Conservation (phyloP, 2,113 vertebrate species). For the Paracanthobrama guichenoti region DNA sequence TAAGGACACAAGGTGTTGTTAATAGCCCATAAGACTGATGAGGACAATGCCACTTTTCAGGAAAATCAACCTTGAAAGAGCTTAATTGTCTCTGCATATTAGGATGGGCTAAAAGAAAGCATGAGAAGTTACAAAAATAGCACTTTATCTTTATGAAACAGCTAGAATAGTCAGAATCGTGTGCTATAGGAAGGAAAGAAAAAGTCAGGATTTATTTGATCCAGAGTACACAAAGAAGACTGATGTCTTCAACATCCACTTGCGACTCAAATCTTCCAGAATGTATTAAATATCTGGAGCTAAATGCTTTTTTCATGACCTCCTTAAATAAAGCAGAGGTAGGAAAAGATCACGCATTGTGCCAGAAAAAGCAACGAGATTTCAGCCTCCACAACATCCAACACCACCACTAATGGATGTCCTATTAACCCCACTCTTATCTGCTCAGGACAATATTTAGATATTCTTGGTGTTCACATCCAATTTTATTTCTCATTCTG, state of each 20-base stretch:
- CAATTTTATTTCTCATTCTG: slow-evolving; percentile 32
- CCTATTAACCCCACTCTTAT: slow-evolving; percentile 29
- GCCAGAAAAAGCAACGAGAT: slow-evolving; percentile 26
- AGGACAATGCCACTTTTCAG: not conserved
- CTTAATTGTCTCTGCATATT: not conserved
- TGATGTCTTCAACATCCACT: not conserved
- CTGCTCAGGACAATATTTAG: slow-evolving; percentile 43
- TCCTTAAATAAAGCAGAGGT: slow-evolving; percentile 11
- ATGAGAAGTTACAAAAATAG: not conserved
- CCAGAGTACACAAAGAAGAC: not conserved
- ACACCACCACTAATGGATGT: slow-evolving; percentile 20
- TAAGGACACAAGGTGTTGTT: not conserved
- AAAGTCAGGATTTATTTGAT: not conserved
- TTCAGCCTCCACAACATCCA: slow-evolving; percentile 25
- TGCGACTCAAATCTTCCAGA: slow-evolving; percentile 13
- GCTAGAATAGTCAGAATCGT: not conserved
- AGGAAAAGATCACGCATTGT: not conserved
- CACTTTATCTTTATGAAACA: not conserved
- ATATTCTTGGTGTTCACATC: slow-evolving; percentile 33
- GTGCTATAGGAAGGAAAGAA: not conserved
- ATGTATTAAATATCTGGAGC: slow-evolving; percentile 23
- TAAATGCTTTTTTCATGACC: slow-evolving; percentile 29
- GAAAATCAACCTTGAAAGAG: not conserved
- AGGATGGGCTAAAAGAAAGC: not conserved
- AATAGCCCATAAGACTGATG: not conserved